Base-by-base conservation (phyloP, 2,797 vertebrate species). In the Tapirus indicus region DNA sequence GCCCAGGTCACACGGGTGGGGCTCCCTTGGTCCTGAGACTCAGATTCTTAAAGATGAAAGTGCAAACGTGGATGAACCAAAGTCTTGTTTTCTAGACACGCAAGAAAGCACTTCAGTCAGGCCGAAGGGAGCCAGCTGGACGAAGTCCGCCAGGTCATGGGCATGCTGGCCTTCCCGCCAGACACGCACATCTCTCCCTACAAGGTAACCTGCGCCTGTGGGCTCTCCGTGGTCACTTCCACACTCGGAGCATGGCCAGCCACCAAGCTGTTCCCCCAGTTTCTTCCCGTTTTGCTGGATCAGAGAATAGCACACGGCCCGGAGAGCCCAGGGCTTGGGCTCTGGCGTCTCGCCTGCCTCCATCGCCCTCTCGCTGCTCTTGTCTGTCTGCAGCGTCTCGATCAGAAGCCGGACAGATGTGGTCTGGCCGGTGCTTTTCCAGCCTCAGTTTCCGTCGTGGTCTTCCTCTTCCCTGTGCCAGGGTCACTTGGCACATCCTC, bases 181-280 rank as follows among this genome's bases (percentile, higher is more conserved):
- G 99, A 99, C 97, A 99, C 99, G 47, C 99, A 99, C 91, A 99
- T 99, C 98, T 99, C 99, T 41, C 99, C 99, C 25, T 99, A 99
- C 98, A 99, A 99, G 99, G 99, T 99, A 99, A 98, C 17, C 8
- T 4, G 0, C 1, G 25, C 38, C 62, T 23, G 1, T 6, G 38
- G 62, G 75, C 9, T 29, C n/a, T 4, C 4, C 38, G 41, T 21
- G 4, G 11, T 1, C 38, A 5, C 29, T 60, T 32, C 64, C 56
- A 11, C 25, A 20, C 20, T 4, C 3, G 13, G 49, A 9, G 38
- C 1, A 0, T 25, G 60, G 12, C n/a, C n/a, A 0, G 0, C 11
- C 27, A 5, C 58, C 47, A 1, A 17, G 14, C 0, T 1, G 27
- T 20, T 38, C 13, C 27, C 13, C 56, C 10, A 5, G 29, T 58